Base-by-base conservation (phyloP, 2,113 vertebrate genomes). In the Nothoprocta pentlandii region DNA sequence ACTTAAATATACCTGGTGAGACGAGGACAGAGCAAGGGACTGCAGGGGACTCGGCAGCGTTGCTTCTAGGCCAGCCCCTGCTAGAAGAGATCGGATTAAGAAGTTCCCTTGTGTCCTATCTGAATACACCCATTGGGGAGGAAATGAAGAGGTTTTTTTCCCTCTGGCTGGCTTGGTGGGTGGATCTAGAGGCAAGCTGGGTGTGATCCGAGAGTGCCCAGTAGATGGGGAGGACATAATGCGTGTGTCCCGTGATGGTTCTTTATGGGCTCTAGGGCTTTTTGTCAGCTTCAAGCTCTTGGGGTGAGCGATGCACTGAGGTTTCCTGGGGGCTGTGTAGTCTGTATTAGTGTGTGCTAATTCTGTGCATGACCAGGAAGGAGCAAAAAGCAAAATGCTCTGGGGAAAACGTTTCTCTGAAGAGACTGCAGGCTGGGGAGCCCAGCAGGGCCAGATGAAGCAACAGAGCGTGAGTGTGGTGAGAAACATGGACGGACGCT, bases 351-450 rank as follows among this genome's bases (percentile, higher is more conserved):
- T 39, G 49, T 42, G n/a, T 5, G 15, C 41, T 39, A 16, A 22
- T 46, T 2, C 32, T 16, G 21, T 59, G 23, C 49, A 23, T 71
- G 61, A 21, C 11, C 8, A 3, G 59, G 28, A 51, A n/a, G 53
- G 58, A 15, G 74, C 58, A 20, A 1, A 16, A 64, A 51, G n/a
- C 23, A 28, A 59, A 22, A 59, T 22, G 26, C 28, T 26, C 36
- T 46, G 21, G 30, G 36, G 32, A 23, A 68, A 1, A 12, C 0
- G 0, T 36, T 30, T 0, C 1, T 59, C 36, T n/a, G 26, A 10
- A 49, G 26, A n/a, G 42, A 30, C 30, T 90, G 67, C 11, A 42
- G 66, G 42, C 76, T 73, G 44, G 28, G 16, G 34, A 32, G 19
- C 6, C 15, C 0, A 1, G 32, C 16, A n/a, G 12, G 58, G 20